Base-by-base conservation (phyloP, 2,888 invertebrate species). In the Stictocephala bisonia region DNA sequence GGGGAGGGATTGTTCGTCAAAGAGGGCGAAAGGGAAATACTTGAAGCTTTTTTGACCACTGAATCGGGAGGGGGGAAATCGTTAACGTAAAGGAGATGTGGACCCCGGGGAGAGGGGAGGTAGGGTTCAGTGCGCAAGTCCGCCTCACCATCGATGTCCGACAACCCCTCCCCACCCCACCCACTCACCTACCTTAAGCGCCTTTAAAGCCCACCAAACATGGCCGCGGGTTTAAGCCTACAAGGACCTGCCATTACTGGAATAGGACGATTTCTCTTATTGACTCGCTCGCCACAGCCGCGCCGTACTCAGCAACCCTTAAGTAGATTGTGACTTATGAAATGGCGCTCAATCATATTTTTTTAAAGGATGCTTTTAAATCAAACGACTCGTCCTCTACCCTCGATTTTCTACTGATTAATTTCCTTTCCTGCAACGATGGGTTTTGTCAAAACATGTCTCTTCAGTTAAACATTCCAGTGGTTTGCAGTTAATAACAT, bases 11-110 rank as follows among this genome's bases (percentile, higher is more conserved):
- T n/a, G n/a, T n/a, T 77, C 75, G 76, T 75, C 74, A 75, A 50
- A 72, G 75, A 27, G 26, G 70, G 44, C 44, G 35, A 60, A 74
- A 69, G 71, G 26, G 74, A 73, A 66, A 51, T 51, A 53, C 69
- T 69, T 69, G 69, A 72, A 60, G 66, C 72, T 77, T 77, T 77
- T 77, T 77, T 77, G 77, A 77, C 77, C 77, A 72, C 66, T 72
- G 50, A 71, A 71, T 35, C 40, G 31, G 24, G 26, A 41, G 24
- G 66, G 72, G 72, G 60, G 71, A 71, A 71, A 71, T 71, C 71
- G 71, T 71, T 71, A 71, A 60, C 71, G 51, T 58, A 48, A 58
- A 75, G 71, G 74, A 76, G 75, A 69, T 60, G 72, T 66, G 69
- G 66, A n/a, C 24, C 31, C 27, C 26, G 50, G 71, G 31, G 58